Evolutionary conservation across 2,113 vertebrate species (phyloP).

Genomic region (Stegastes partitus): DNA sequence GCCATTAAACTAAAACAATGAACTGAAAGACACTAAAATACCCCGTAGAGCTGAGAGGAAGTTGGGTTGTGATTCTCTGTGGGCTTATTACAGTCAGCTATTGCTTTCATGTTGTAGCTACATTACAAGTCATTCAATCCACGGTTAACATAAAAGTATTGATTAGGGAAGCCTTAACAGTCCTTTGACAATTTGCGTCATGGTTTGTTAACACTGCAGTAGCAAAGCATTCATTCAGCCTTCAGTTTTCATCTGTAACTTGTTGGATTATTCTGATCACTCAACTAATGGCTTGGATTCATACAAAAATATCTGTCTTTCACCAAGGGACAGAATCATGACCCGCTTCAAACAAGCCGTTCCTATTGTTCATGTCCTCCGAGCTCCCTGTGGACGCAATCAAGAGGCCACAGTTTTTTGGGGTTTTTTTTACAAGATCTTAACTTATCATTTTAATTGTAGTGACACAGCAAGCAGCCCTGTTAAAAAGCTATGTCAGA

Average conservation of each 20-base stretch:
- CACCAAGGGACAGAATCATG: neutral
- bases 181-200: neutral
- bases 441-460: slow-evolving; percentile 7
- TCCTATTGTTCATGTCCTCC: neutral
- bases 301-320: neutral
- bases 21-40: too few species aligned
- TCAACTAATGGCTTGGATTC: neutral
- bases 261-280: neutral
- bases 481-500: neutral
- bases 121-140: too few species aligned
- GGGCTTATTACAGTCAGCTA: too few species aligned
- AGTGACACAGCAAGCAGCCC: neutral
- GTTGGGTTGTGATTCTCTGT: too few species aligned
- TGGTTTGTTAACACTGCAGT: neutral
- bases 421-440: neutral
- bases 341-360: neutral
- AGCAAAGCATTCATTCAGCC: neutral
- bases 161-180: neutral
- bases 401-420: neutral
- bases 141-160: neutral
- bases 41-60: too few species aligned
- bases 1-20: too few species aligned
- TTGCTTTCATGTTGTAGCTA: too few species aligned
- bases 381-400: neutral
- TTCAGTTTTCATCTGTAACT: neutral